Evolutionary conservation across 2,888 invertebrate species (phyloP).

Genomic region (Euspilapteryx auroguttella): DNA sequence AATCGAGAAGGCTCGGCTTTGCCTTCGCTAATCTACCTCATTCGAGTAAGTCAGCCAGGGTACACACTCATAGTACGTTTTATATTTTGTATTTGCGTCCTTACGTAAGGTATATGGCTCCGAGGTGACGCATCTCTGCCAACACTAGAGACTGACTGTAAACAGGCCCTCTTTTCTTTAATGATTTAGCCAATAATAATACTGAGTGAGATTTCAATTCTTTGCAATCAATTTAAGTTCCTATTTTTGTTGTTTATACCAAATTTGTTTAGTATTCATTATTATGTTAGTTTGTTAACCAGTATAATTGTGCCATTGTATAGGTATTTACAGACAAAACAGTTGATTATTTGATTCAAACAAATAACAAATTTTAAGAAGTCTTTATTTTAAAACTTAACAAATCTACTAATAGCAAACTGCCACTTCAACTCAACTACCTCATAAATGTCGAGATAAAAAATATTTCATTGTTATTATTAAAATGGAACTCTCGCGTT

Average conservation of each 20-base stretch:
- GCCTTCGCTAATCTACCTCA: too few species aligned
- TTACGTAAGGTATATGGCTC: conserved; percentile 31
- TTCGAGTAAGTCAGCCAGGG: conserved; percentile 34
- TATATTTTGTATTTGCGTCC: too few species aligned
- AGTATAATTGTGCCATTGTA: conserved; percentile 22
- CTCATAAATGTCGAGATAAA: conserved; percentile 24
- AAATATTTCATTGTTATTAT: conserved; percentile 21
- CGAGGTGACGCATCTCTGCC: conserved; percentile 2
- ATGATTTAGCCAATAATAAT: too few species aligned
- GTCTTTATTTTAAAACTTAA: too few species aligned
- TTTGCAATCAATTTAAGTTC: conserved; percentile 52
- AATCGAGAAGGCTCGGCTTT: too few species aligned
- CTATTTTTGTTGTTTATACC: conserved; percentile 37
- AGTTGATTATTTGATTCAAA: too few species aligned
- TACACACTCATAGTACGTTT: conserved; percentile 47
- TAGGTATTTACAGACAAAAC: too few species aligned
- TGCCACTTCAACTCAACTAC: conserved; percentile 28
- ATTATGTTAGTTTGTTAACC: conserved; percentile 16
- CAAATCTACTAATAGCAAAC: too few species aligned
- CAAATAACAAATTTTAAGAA: too few species aligned
- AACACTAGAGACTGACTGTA: too few species aligned
- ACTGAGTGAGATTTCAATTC: too few species aligned
- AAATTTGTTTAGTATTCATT: conserved; percentile 25
- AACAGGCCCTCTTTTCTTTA: too few species aligned
- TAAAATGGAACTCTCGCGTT: conserved; percentile 7